Evolutionary conservation across 2,888 invertebrate genomes (phyloP).

Genomic region (Gasteruption jaculator): DNA sequence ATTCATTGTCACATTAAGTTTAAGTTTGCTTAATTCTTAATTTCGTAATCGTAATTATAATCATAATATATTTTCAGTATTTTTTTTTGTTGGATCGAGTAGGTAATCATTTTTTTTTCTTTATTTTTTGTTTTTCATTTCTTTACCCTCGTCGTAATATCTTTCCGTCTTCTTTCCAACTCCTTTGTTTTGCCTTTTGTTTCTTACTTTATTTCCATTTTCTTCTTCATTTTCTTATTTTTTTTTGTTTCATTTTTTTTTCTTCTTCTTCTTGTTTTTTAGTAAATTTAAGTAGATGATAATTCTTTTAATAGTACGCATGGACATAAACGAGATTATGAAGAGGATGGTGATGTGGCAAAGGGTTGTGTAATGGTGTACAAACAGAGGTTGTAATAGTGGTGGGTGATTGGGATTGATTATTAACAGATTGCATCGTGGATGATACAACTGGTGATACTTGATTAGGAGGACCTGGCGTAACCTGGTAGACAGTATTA

Average conservation of each 20-base stretch:
- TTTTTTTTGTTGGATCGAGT: too few relatives aligned
- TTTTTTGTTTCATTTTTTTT: conserved; percentile 15
- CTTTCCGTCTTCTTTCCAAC: conserved; percentile 11
- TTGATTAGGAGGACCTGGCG: conserved; percentile 49
- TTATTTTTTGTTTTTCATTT: too few relatives aligned
- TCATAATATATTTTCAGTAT: too few relatives aligned
- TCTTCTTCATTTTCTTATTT: too few relatives aligned
- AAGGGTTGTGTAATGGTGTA: conserved; percentile 43
- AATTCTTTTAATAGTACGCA: conserved; percentile 40
- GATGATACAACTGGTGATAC: conserved; percentile 50
- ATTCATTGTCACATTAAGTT: too few relatives aligned
- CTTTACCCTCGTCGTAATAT: too few relatives aligned
- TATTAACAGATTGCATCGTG: conserved; percentile 50
- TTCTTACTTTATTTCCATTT: conserved; percentile 20
- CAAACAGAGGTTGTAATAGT: conserved; percentile 39
- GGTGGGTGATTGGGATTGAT: conserved; percentile 45
- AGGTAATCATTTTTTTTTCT: too few relatives aligned
- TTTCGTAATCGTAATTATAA: too few relatives aligned
- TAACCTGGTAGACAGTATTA: conserved; percentile 43
- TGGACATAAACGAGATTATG: conserved; percentile 50
- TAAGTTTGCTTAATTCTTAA: too few relatives aligned
- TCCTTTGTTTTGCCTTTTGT: conserved; percentile 14
- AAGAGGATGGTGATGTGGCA: conserved; percentile 44
- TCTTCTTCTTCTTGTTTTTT: conserved; percentile 20
- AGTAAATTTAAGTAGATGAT: too few relatives aligned